These are phyloP conservation scores for Epistrophella euchroma DNA, from an alignment of 2,888 invertebrate genomes.

Conservation along the genomic window DNA sequence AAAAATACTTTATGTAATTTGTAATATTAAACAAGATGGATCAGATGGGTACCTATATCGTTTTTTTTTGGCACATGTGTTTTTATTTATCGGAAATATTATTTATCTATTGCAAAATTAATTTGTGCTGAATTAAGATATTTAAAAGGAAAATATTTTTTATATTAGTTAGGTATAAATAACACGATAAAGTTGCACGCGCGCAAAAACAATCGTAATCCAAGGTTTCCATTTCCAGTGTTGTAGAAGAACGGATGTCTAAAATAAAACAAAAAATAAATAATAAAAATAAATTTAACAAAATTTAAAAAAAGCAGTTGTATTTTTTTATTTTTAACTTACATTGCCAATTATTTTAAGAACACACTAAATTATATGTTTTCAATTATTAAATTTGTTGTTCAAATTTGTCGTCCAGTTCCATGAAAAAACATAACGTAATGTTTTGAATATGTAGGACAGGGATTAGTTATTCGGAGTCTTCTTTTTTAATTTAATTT, in stretches of 20 bases:
- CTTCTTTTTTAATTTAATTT: too few species aligned
- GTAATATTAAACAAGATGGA: slow-evolving; percentile 75
- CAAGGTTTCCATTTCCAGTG: slow-evolving; percentile 66
- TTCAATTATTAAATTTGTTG: neutral
- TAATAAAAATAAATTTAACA: slow-evolving; percentile 46
- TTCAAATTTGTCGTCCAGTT: neutral
- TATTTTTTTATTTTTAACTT: slow-evolving; percentile 38
- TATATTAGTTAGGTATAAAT: neutral
- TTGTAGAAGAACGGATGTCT: slow-evolving; percentile 61
- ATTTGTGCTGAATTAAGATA: slow-evolving; percentile 33
- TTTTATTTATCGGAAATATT: slow-evolving; percentile 34
- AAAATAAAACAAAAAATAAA: slow-evolving; percentile 64
- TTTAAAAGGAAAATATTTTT: neutral
- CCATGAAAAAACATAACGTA: neutral
- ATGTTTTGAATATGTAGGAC: neutral
- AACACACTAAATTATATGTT: neutral
- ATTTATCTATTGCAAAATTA: slow-evolving; percentile 56
- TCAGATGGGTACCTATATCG: slow-evolving; percentile 68
- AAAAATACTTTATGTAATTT: slow-evolving; percentile 36
- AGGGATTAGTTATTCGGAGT: too few species aligned
- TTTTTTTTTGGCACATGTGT: slow-evolving; percentile 72
- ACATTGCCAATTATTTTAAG: slow-evolving; percentile 61
- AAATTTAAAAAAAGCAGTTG: slow-evolving; percentile 37
- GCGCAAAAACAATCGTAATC: slow-evolving; percentile 42
- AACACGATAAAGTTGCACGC: slow-evolving; percentile 43